phyloP scores from a whole-genome alignment of 2,113 vertebrate genomes.

The Ptyas mucosa region DNA sequence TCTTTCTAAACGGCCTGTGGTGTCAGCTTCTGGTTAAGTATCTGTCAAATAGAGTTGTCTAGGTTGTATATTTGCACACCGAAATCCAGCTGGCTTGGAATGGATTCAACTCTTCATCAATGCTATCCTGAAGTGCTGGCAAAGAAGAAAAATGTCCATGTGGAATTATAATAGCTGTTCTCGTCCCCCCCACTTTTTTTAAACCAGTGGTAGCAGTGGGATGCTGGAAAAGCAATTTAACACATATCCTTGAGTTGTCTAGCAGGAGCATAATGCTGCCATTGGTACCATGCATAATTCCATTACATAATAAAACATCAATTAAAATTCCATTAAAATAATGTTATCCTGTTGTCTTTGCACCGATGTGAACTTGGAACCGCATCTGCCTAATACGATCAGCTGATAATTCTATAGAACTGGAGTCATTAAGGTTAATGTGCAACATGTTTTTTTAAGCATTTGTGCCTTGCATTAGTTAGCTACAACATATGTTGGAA shows the following conservation, averaged over 20 bases:
- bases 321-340: constrained; percentile 68
- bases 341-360: constrained; percentile 63
- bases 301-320: constrained; percentile 58
- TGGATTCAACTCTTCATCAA: constrained; percentile 20
- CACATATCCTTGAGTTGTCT: constrained; percentile 26
- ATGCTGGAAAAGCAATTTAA: constrained; percentile 40
- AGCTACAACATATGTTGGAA: constrained; percentile 54
- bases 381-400: constrained; percentile 51
- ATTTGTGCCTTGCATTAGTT: constrained; percentile 13
- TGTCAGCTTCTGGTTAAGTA: neutral
- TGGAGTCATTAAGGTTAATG: constrained; percentile 61
- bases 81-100: constrained; percentile 17
- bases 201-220: constrained; percentile 37
- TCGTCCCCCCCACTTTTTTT: constrained; percentile 32
- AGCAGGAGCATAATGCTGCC: constrained; percentile 45
- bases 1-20: neutral
- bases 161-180: constrained; percentile 37
- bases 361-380: constrained; percentile 47
- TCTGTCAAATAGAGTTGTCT: neutral
- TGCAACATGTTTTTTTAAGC: constrained; percentile 35
- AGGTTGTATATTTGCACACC: neutral
- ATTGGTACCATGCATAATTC: constrained; percentile 38
- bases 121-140: constrained; percentile 9
- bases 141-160: constrained; percentile 17
- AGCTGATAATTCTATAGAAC: constrained; percentile 29